Percentiles rank a stretch among this genome's conserved stretches.
Evolutionary conservation across 1,140 invertebrate genomes (phyloP).

Genomic region (Araneus ventricosus): DNA sequence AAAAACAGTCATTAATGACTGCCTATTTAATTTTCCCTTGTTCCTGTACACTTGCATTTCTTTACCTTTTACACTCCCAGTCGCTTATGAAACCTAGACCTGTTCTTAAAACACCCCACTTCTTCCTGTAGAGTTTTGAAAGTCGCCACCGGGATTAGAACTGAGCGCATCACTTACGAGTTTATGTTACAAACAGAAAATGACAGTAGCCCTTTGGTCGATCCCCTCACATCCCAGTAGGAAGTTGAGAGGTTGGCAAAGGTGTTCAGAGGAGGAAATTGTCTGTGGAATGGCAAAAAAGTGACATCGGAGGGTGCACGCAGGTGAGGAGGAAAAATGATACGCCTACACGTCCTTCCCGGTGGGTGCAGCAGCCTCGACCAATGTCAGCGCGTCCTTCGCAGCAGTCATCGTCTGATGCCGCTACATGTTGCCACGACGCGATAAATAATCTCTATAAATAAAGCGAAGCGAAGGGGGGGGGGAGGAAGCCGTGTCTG

Average conservation of each 20-base stretch:
- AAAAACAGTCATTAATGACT: no score
- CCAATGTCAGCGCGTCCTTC: conserved; percentile 30
- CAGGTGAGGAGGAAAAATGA: conserved; percentile 14
- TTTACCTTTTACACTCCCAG: no score
- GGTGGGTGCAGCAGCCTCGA: conserved; percentile 27
- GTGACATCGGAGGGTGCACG: not conserved
- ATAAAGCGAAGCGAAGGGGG: conserved; percentile 8
- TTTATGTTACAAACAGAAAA: no score
- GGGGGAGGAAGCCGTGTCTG: not conserved
- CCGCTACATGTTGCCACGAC: conserved; percentile 18
- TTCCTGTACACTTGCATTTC: no score
- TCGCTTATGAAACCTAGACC: no score
- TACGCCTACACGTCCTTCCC: conserved; percentile 35
- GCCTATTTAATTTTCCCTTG: no score
- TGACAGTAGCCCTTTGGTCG: not conserved
- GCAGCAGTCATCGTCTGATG: conserved; percentile 28
- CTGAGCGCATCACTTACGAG: no score
- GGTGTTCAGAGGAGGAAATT: not conserved
- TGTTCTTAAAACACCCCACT: no score
- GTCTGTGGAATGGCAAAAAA: not conserved
- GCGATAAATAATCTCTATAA: conserved; percentile 34
- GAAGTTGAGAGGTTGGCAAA: not conserved
- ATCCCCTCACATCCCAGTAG: not conserved
- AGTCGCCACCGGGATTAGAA: no score
- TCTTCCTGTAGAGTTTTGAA: no score